phyloP scores from a whole-genome alignment of 2,113 vertebrate genomes.

The Pogonocichla stellata region DNA sequence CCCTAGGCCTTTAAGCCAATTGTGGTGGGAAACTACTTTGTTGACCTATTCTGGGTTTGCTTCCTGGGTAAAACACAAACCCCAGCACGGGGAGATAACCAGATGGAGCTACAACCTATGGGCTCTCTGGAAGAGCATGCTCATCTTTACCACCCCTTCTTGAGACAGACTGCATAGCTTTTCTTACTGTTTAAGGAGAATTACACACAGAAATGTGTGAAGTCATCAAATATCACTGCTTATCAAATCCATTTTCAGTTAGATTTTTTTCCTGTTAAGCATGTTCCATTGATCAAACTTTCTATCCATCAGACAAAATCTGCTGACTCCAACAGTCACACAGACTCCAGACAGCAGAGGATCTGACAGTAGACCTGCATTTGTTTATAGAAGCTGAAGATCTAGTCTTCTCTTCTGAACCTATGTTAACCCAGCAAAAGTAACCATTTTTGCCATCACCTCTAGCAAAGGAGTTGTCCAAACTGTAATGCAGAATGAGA shows the following conservation, averaged over 20 bases:
- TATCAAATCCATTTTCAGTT: not conserved
- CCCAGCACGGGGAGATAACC: not conserved
- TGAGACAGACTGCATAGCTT: not conserved
- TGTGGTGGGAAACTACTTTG: not conserved
- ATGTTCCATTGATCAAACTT: not conserved
- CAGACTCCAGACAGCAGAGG: not conserved
- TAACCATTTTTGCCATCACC: not conserved
- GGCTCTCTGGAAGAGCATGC: not conserved
- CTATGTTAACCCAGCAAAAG: not conserved
- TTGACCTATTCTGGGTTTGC: not conserved
- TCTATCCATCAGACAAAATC: not conserved
- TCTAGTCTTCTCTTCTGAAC: not conserved
- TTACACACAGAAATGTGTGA: not conserved
- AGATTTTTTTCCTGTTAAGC: not conserved
- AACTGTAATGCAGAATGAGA: slow-evolving; percentile 28
- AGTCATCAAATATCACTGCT: not conserved
- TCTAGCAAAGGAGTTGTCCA: slow-evolving; percentile 68
- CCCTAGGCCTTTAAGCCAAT: not conserved
- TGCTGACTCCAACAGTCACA: not conserved
- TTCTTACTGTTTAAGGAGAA: not conserved
- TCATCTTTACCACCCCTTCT: not conserved
- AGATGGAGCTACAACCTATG: not conserved
- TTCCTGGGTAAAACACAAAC: not conserved
- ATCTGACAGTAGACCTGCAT: not conserved
- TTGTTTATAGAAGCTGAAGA: not conserved